A percentile compares a stretch with the other conserved stretches of the same genome.
phyloP scores from a whole-genome alignment of 2,113 vertebrate genomes.

The Crotalus horridus region DNA sequence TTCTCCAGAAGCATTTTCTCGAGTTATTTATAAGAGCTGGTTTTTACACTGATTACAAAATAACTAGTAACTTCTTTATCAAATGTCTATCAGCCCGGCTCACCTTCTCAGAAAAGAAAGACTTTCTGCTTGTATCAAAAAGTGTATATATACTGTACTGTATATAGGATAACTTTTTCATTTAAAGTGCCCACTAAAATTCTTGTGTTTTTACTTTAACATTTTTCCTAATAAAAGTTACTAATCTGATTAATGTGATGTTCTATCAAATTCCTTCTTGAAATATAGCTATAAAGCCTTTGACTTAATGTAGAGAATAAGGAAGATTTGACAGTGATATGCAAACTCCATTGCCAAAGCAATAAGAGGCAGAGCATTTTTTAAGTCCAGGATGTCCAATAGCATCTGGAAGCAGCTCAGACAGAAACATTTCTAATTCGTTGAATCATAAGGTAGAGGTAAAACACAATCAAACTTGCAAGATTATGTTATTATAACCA shows the following conservation, averaged over 20 bases:
- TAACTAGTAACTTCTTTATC: background rate
- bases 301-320: background rate
- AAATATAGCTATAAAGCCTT: background rate
- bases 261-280: background rate
- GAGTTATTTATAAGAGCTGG: background rate
- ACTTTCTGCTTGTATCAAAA: background rate
- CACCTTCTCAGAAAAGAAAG: background rate
- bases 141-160: background rate
- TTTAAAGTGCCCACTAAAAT: background rate
- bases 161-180: background rate
- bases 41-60: background rate
- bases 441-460: background rate
- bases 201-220: background rate
- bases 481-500: background rate
- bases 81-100: background rate
- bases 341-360: background rate
- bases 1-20: background rate
- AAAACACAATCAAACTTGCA: background rate
- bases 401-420: background rate
- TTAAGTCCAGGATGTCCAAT: background rate
- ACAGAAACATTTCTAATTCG: background rate
- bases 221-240: background rate
- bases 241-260: background rate
- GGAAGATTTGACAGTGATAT: background rate
- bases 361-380: background rate